A percentile compares a stretch with the other conserved stretches of the same genome.
phyloP scores from a whole-genome alignment of 2,797 vertebrate genomes.

The Pelobates cultripes region DNA sequence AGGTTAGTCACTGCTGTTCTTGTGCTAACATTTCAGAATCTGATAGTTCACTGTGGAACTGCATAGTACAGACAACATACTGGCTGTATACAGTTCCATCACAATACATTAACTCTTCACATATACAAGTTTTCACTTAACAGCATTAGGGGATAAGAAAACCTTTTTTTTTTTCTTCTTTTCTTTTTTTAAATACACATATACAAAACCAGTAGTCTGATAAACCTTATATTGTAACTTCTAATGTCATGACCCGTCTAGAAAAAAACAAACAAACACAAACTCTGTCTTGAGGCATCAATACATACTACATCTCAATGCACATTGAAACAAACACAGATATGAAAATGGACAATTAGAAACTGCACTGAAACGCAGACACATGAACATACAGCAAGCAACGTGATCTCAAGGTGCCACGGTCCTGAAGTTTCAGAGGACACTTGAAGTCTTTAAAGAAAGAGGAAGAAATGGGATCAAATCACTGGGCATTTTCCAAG shows the following conservation, averaged over 20 bases:
- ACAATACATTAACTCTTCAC: conserved; percentile 74
- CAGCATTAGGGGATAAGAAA: conserved; percentile 56
- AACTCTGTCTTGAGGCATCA: conserved; percentile 56
- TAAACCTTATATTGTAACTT: conserved; percentile 55
- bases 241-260: background rate
- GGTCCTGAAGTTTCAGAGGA: conserved; percentile 85
- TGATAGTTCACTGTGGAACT: background rate
- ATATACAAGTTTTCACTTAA: conserved; percentile 78
- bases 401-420: conserved; percentile 81
- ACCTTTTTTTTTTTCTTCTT: conserved; percentile 23
- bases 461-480: conserved; percentile 51
- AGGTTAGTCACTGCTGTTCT: background rate
- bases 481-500: conserved; percentile 62
- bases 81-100: conserved; percentile 68
- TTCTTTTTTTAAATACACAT: conserved; percentile 68
- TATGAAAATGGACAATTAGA: conserved; percentile 59
- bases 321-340: conserved; percentile 60
- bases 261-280: background rate
- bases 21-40: background rate
- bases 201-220: conserved; percentile 71
- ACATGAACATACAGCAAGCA: conserved; percentile 71
- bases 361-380: conserved; percentile 59
- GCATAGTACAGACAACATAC: no score
- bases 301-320: conserved; percentile 61
- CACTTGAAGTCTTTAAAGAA: conserved; percentile 58